Percentiles rank a stretch among this genome's conserved stretches.
Conservation (phyloP, 2,888 invertebrate genomes). For the Syritta pipiens region DNA sequence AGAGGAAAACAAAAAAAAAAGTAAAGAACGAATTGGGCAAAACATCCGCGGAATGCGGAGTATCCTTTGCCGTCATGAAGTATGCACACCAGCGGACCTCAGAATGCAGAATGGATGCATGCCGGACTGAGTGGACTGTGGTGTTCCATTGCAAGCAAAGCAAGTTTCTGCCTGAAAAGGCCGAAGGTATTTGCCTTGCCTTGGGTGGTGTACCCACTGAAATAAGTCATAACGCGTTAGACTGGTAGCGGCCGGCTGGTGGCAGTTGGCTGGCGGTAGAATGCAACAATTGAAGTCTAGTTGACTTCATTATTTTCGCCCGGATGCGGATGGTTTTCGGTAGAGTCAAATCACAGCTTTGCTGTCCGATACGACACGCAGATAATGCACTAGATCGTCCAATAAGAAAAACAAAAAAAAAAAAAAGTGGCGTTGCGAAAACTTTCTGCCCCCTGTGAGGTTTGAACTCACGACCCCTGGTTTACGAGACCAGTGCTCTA, state of each 20-base stretch:
- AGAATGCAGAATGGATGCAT: constrained; percentile 66
- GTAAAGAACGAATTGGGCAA: constrained; percentile 49
- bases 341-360: too few relatives aligned
- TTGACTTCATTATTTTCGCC: constrained; percentile 36
- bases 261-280: constrained; percentile 36
- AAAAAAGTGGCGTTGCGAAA: too few relatives aligned
- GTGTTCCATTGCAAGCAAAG: constrained; percentile 54
- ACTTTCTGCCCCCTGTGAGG: constrained; percentile 71
- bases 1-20: constrained; percentile 17
- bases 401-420: constrained; percentile 54
- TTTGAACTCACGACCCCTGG: constrained; percentile 73
- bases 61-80: constrained; percentile 51
- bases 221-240: constrained; percentile 31
- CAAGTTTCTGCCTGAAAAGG: constrained; percentile 63
- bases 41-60: constrained; percentile 62
- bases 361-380: too few relatives aligned
- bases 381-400: constrained; percentile 2
- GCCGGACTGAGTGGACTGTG: constrained; percentile 9
- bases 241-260: constrained; percentile 34
- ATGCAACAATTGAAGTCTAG: too few relatives aligned
- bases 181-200: constrained; percentile 55
- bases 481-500: constrained; percentile 73
- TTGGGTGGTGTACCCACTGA: constrained; percentile 31
- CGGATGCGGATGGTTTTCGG: constrained; percentile 52
- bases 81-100: constrained; percentile 55